Evolutionary conservation across 2,797 vertebrate species (phyloP).

Genomic region (Rhinophrynus dorsalis): DNA sequence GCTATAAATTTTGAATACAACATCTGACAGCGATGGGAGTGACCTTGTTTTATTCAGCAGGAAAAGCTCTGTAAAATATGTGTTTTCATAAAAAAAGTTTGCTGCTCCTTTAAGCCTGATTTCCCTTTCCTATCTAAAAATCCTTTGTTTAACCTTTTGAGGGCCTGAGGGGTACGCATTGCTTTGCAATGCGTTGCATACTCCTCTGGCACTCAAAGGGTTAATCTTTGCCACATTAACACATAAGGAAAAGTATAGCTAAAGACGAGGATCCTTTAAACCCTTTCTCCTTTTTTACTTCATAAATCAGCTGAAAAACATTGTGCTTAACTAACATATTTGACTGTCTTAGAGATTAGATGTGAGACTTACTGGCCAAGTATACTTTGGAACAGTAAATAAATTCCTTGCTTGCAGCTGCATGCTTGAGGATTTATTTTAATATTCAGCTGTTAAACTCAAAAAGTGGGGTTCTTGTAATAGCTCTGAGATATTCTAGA

Average conservation of each 20-base stretch:
- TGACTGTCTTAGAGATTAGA: slow-evolving; percentile 17
- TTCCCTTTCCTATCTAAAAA: no score
- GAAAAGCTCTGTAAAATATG: no score
- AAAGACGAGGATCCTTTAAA: not conserved
- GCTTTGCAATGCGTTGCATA: no score
- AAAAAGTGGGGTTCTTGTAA: slow-evolving; percentile 34
- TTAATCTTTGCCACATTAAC: not conserved
- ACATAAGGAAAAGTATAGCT: not conserved
- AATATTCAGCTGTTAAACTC: slow-evolving; percentile 20
- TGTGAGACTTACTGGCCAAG: slow-evolving; percentile 12
- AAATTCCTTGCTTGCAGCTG: slow-evolving; percentile 45
- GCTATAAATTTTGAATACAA: no score
- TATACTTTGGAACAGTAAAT: slow-evolving; percentile 16
- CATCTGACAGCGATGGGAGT: no score
- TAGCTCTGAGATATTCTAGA: slow-evolving; percentile 23
- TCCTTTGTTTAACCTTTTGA: no score
- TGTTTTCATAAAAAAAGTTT: no score
- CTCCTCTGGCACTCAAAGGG: no score
- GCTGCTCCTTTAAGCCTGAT: no score
- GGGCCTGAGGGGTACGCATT: no score
- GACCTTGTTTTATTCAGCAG: no score
- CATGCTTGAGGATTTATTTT: slow-evolving; percentile 41
- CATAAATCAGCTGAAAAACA: slow-evolving; percentile 12
- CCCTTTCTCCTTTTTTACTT: slow-evolving; percentile 1
- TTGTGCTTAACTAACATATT: slow-evolving; percentile 10